Percentiles rank a stretch among this genome's conserved stretches.
These are phyloP conservation scores for Pantherophis guttatus DNA, from an alignment of 2,113 vertebrate species.

Conservation along the genomic window DNA sequence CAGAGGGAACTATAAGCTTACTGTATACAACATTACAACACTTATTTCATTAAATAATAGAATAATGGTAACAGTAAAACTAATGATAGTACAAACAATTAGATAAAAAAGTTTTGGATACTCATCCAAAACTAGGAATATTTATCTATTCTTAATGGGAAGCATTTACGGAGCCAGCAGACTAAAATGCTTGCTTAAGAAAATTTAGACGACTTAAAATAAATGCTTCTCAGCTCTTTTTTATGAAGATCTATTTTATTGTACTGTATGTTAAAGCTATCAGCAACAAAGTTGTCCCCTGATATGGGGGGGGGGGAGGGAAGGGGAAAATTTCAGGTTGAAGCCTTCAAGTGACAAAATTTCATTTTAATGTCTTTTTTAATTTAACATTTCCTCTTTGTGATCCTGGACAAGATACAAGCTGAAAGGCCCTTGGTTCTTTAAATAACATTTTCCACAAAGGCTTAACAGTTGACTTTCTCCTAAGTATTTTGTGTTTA, in stretches of 20 bases:
- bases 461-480: slow-evolving; percentile 49
- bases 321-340: not conserved
- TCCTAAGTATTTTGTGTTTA: slow-evolving; percentile 52
- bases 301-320: not conserved
- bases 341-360: not conserved
- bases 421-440: slow-evolving; percentile 18
- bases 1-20: not conserved
- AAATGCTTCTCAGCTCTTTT: not conserved
- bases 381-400: slow-evolving; percentile 15
- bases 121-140: not conserved
- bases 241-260: not conserved
- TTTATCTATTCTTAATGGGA: not conserved
- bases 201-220: not conserved
- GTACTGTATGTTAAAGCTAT: not conserved
- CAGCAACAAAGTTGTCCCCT: not conserved
- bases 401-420: not conserved
- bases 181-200: not conserved
- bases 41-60: not conserved
- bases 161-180: accelerated
- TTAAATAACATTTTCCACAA: slow-evolving; percentile 41
- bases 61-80: not conserved
- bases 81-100: not conserved
- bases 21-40: not conserved
- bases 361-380: not conserved
- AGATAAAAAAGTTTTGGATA: not conserved